phyloP scores from a whole-genome alignment of 2,113 vertebrate genomes.

The Caranx melampygus region DNA sequence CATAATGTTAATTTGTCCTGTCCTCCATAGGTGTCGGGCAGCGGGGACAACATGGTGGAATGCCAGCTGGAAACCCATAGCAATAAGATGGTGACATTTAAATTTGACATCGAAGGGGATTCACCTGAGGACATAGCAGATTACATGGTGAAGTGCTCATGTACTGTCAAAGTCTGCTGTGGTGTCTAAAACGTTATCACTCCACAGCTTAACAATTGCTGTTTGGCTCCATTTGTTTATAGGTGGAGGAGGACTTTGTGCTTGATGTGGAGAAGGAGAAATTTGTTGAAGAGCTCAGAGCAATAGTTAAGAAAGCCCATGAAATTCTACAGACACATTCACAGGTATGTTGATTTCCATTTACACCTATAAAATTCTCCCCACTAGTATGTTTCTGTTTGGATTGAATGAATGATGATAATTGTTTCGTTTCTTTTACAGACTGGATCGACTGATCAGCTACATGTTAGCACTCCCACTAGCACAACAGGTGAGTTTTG shows the following conservation, averaged over 20 bases:
- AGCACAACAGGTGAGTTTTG: slow-evolving; percentile 84
- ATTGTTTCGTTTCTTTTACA: slow-evolving; percentile 51
- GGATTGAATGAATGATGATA: not conserved
- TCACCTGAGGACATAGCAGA: slow-evolving; percentile 92
- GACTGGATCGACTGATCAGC: slow-evolving; percentile 89
- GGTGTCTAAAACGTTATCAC: not conserved
- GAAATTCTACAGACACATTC: slow-evolving; percentile 86
- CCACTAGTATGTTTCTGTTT: not conserved
- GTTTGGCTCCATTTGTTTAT: slow-evolving; percentile 30
- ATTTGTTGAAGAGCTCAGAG: slow-evolving; percentile 89
- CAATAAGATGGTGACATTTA: slow-evolving; percentile 97
- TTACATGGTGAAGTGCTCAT: slow-evolving; percentile 87
- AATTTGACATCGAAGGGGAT: slow-evolving; percentile 94
- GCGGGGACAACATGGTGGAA: slow-evolving; percentile 94
- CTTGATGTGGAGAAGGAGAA: slow-evolving; percentile 89
- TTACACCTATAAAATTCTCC: not conserved
- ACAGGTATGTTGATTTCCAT: slow-evolving; percentile 61
- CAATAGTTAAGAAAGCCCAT: slow-evolving; percentile 88
- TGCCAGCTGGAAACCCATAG: slow-evolving; percentile 95
- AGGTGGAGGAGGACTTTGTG: slow-evolving; percentile 95
- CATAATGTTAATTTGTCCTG: not conserved
- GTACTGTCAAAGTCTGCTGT: not conserved
- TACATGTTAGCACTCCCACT: slow-evolving; percentile 86
- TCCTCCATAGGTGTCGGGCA: slow-evolving; percentile 85
- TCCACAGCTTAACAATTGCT: not conserved